These are phyloP conservation scores for Cybosia mesomella DNA, from an alignment of 2,888 invertebrate genomes.

Conservation along the genomic window DNA sequence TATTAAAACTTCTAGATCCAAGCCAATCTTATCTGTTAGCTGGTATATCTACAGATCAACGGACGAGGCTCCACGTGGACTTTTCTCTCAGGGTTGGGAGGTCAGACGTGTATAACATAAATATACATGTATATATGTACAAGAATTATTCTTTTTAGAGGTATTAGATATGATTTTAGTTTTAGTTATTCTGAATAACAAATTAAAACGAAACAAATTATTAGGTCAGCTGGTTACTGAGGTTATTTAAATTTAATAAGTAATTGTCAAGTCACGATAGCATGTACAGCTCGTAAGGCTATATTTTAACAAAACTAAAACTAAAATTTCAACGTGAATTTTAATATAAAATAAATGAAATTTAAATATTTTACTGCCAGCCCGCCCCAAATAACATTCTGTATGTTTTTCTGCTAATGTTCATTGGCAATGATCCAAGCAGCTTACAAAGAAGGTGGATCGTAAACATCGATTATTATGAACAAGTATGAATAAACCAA, in stretches of 20 bases:
- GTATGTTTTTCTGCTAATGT: conserved; percentile 30
- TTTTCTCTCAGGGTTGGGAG: too few relatives aligned
- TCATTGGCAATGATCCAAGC: conserved; percentile 47
- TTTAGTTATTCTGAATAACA: too few relatives aligned
- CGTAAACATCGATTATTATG: conserved; percentile 46
- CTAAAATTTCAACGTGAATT: neutral
- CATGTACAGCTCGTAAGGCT: neutral
- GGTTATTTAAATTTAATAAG: neutral
- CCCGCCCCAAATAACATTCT: neutral
- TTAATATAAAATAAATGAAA: neutral
- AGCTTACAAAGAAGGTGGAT: conserved; percentile 39
- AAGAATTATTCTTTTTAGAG: too few relatives aligned
- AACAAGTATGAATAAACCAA: conserved; percentile 38
- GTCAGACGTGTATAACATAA: too few relatives aligned
- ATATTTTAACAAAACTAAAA: neutral
- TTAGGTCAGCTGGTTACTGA: neutral
- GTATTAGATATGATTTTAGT: too few relatives aligned
- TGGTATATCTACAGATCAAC: too few relatives aligned
- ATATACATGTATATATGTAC: too few relatives aligned
- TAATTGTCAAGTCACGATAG: neutral
- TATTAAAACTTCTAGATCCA: too few relatives aligned
- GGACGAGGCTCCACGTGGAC: too few relatives aligned
- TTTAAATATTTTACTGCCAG: neutral
- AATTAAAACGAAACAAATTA: neutral
- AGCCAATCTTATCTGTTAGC: too few relatives aligned